phyloP scores from a whole-genome alignment of 2,888 invertebrate genomes.

The Microchrysa polita region DNA sequence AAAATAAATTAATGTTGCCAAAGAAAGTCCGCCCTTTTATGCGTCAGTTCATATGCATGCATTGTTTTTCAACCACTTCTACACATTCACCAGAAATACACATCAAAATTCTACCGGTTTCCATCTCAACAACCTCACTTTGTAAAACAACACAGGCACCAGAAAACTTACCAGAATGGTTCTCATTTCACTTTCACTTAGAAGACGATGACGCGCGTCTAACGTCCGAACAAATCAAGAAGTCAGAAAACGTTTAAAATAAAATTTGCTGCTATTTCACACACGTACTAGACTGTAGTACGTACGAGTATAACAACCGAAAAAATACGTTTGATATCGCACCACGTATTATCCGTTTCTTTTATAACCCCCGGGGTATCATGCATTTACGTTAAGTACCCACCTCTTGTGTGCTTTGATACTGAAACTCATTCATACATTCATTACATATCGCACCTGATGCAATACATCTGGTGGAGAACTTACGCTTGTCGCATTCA shows the following conservation, averaged over 20 bases:
- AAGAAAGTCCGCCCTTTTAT: too few relatives aligned
- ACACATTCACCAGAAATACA: too few relatives aligned
- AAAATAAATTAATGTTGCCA: too few relatives aligned
- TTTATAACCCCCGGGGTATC: constrained; percentile 36
- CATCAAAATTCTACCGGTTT: too few relatives aligned
- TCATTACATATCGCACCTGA: constrained; percentile 23
- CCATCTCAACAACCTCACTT: too few relatives aligned
- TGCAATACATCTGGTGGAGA: constrained; percentile 12
- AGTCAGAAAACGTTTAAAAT: constrained; percentile 1
- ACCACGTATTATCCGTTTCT: constrained; percentile 41
- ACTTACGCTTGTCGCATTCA: not conserved
- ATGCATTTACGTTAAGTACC: constrained; percentile 1
- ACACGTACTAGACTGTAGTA: constrained; percentile 24
- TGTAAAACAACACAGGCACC: not conserved
- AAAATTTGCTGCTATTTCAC: constrained; percentile 14
- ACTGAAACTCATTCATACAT: constrained; percentile 6
- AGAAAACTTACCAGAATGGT: constrained; percentile 34
- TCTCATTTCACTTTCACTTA: constrained; percentile 40
- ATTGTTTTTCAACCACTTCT: too few relatives aligned
- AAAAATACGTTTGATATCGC: constrained; percentile 36
- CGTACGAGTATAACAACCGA: too few relatives aligned
- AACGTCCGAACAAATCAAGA: too few relatives aligned
- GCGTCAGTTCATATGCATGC: too few relatives aligned
- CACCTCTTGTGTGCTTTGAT: constrained; percentile 20
- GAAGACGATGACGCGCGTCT: constrained; percentile 25